phyloP scores from a whole-genome alignment of 2,797 vertebrate genomes.

The Scolopax bukidnonensis region DNA sequence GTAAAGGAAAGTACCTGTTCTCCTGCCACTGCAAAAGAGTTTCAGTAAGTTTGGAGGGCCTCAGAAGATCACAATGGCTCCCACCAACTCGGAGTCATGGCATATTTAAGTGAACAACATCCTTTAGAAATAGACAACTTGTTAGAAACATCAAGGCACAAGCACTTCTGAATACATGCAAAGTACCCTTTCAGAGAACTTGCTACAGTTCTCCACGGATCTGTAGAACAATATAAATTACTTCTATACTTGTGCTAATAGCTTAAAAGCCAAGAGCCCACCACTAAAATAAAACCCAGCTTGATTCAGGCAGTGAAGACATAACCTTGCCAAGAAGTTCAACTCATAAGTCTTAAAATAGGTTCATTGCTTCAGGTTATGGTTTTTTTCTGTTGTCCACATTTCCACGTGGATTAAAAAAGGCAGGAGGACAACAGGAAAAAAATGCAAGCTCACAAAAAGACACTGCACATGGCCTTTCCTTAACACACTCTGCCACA shows the following conservation, averaged over 20 bases:
- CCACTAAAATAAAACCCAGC: neutral
- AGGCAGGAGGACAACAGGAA: neutral
- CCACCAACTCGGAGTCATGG: rapidly evolving
- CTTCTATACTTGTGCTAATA: neutral
- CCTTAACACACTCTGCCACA: neutral
- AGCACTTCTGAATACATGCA: neutral
- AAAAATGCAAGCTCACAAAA: neutral
- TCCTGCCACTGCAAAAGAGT: neutral
- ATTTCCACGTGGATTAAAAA: neutral
- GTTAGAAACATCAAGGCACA: neutral
- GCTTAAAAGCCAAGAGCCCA: neutral
- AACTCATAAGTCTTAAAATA: neutral
- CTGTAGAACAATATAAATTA: neutral
- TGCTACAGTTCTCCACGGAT: neutral
- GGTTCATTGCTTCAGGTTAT: neutral
- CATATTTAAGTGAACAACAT: neutral
- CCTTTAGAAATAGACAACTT: neutral
- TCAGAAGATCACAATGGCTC: neutral
- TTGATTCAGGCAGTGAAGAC: neutral
- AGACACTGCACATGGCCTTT: neutral
- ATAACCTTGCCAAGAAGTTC: neutral
- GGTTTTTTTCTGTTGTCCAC: neutral
- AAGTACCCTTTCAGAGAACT: neutral
- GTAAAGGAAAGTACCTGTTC: neutral
- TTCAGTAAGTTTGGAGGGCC: neutral